These are phyloP conservation scores for Aplocera efformata DNA, from an alignment of 2,888 invertebrate species.

Conservation along the genomic window DNA sequence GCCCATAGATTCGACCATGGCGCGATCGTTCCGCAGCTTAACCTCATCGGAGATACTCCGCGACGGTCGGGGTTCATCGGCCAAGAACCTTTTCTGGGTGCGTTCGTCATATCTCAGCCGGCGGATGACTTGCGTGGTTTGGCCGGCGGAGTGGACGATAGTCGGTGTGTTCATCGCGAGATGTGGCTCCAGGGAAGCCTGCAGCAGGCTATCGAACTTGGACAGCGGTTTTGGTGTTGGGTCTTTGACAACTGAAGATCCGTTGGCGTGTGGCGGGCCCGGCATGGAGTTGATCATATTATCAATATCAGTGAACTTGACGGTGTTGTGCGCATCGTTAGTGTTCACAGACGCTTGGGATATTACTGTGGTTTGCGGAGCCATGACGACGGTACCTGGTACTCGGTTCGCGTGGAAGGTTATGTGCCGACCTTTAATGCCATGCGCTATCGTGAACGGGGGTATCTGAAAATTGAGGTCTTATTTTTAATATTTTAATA, in stretches of 20 bases:
- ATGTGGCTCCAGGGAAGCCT: constrained; percentile 58
- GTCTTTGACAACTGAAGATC: constrained; percentile 59
- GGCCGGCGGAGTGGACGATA: constrained; percentile 60
- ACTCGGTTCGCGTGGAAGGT: constrained; percentile 63
- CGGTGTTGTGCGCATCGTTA: constrained; percentile 36
- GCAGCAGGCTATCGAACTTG: constrained; percentile 57
- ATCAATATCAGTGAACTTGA: constrained; percentile 63
- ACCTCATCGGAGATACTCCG: constrained; percentile 48
- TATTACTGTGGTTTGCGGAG: constrained; percentile 67
- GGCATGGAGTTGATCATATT: constrained; percentile 60
- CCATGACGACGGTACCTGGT: constrained; percentile 67
- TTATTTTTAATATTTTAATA: neutral
- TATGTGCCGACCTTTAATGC: constrained; percentile 61
- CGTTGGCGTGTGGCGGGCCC: constrained; percentile 29
- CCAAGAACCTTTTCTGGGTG: constrained; percentile 36
- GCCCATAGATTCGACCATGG: constrained; percentile 55
- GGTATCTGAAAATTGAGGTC: constrained; percentile 34
- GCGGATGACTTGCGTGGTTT: constrained; percentile 70
- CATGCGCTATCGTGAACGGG: constrained; percentile 57
- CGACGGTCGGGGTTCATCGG: constrained; percentile 53
- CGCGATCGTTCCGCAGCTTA: constrained; percentile 55
- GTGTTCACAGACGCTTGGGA: constrained; percentile 58
- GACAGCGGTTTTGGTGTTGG: constrained; percentile 35
- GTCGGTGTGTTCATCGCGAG: constrained; percentile 59
- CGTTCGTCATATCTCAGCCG: constrained; percentile 53